phyloP scores from a whole-genome alignment of 1,140 invertebrate genomes.

The Heliconius eleuchia region DNA sequence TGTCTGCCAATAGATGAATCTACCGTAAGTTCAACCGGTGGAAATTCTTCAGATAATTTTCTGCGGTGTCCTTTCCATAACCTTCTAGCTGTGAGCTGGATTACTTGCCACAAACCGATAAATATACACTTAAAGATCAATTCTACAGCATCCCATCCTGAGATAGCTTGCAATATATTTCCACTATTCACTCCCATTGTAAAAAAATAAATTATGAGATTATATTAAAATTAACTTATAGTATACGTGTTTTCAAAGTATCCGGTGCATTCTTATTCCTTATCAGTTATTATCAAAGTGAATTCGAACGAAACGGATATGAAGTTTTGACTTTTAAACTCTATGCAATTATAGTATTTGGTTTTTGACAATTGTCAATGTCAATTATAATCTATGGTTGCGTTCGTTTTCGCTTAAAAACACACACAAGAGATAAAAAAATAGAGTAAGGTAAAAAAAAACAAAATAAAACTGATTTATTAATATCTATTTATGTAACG shows the following conservation, averaged over 20 bases:
- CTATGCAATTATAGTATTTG: neutral
- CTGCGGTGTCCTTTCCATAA: constrained; percentile 70
- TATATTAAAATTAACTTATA: constrained; percentile 1
- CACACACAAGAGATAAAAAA: no score
- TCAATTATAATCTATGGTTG: neutral
- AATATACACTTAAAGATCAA: constrained; percentile 60
- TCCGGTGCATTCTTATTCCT: constrained; percentile 32
- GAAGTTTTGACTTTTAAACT: constrained; percentile 6
- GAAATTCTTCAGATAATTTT: constrained; percentile 52
- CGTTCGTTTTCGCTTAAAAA: neutral
- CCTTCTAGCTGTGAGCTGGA: constrained; percentile 59
- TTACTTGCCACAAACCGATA: constrained; percentile 65
- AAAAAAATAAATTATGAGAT: constrained; percentile 13
- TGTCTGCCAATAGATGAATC: constrained; percentile 71
- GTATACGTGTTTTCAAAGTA: constrained; percentile 11
- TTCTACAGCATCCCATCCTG: constrained; percentile 66
- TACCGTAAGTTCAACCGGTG: constrained; percentile 63
- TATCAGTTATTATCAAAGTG: constrained; percentile 39
- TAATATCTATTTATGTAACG: no score
- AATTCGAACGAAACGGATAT: constrained; percentile 39
- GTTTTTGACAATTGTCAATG: neutral
- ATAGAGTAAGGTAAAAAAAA: no score
- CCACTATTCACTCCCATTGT: constrained; percentile 57
- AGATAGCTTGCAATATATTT: constrained; percentile 60
- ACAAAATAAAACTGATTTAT: no score